A percentile compares a stretch with the other conserved stretches of the same genome.
Evolutionary conservation across 2,113 vertebrate species (phyloP).

Genomic region (Madoqua kirkii): DNA sequence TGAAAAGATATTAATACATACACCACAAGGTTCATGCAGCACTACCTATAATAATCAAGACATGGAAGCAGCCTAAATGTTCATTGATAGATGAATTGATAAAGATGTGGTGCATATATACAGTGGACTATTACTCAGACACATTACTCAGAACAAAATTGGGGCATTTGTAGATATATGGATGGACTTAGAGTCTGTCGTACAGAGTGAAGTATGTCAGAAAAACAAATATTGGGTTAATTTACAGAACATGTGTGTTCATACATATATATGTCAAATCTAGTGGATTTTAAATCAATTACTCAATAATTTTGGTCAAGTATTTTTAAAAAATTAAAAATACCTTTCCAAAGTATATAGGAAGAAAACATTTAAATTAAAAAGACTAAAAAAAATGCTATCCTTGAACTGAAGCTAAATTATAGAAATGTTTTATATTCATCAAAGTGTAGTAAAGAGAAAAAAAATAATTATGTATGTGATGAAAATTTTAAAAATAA

Average conservation of each 20-base stretch:
- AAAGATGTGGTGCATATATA: background rate
- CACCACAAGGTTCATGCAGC: background rate
- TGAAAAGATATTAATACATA: background rate
- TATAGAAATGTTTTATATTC: background rate
- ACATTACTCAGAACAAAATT: background rate
- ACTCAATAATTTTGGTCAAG: background rate
- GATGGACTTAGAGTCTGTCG: background rate
- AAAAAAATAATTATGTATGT: background rate
- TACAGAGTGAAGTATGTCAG: background rate
- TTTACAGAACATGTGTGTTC: background rate
- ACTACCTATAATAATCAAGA: background rate
- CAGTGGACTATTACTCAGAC: background rate
- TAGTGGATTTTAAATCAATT: conserved; percentile 44
- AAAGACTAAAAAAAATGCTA: background rate
- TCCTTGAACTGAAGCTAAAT: background rate
- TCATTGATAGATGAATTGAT: background rate
- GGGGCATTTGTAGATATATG: background rate
- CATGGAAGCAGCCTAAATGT: background rate
- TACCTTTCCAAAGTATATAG: background rate
- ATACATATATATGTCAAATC: background rate
- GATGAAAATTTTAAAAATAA: background rate
- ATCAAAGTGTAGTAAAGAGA: background rate
- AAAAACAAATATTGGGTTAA: background rate
- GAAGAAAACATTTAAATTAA: background rate
- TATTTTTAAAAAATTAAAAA: background rate